Conservation (phyloP, 2,888 invertebrate species). For the Eledone cirrhosa region DNA sequence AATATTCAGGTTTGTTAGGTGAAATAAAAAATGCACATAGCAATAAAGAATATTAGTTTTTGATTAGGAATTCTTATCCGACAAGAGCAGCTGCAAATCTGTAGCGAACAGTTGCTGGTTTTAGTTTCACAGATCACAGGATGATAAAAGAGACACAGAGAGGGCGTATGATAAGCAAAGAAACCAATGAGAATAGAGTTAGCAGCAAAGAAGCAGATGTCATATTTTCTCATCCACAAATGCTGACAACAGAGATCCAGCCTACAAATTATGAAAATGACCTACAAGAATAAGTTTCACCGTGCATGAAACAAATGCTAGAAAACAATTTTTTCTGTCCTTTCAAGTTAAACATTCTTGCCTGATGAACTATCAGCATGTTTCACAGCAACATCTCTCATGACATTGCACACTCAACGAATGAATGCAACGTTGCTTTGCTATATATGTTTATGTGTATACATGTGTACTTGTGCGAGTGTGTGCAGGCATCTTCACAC, state of each 20-base stretch:
- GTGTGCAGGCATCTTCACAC: not conserved
- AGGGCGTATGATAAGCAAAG: constrained; percentile 23
- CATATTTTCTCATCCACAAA: constrained; percentile 27
- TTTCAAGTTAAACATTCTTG: constrained; percentile 26
- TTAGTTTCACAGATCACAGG: constrained; percentile 16
- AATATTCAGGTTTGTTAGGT: constrained; percentile 19
- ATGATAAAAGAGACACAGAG: constrained; percentile 17
- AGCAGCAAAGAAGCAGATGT: constrained; percentile 30
- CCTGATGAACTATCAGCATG: constrained; percentile 25
- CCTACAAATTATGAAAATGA: constrained; percentile 29
- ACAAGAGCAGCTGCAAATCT: constrained; percentile 28
- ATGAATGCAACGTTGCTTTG: constrained; percentile 18
- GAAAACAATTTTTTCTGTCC: constrained; percentile 26
- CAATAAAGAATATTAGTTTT: constrained; percentile 19
- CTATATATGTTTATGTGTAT: not conserved
- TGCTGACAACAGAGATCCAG: constrained; percentile 29
- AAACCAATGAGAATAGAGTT: constrained; percentile 22
- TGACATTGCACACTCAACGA: constrained; percentile 26
- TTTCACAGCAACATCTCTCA: constrained; percentile 25
- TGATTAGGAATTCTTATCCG: constrained; percentile 1
- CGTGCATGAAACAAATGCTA: constrained; percentile 27
- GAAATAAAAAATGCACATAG: constrained; percentile 30
- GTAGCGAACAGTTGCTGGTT: constrained; percentile 24
- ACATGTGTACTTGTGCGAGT: too few relatives aligned
- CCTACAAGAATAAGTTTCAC: constrained; percentile 29